phyloP scores from a whole-genome alignment of 2,888 invertebrate genomes.

The Limulus polyphemus region DNA sequence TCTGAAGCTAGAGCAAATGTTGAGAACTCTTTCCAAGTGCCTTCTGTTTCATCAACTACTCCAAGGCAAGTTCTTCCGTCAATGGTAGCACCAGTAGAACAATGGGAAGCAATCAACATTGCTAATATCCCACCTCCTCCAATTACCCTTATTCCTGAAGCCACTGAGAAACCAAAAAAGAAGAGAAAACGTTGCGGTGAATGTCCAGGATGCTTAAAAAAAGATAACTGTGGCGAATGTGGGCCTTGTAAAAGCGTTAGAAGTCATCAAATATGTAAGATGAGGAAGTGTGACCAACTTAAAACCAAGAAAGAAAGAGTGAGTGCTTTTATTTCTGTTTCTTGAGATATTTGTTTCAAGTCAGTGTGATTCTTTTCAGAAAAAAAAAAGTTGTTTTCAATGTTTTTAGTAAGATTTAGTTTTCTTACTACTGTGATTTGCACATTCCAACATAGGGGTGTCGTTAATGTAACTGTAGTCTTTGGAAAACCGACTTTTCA shows the following conservation, averaged over 20 bases:
- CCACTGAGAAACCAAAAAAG: conserved; percentile 9
- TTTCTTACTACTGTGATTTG: too few species aligned
- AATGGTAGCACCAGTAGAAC: not conserved
- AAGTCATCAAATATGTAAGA: conserved; percentile 91
- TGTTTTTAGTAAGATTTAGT: too few species aligned
- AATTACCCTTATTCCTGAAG: not conserved
- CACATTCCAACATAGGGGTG: too few species aligned
- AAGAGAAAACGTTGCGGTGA: conserved; percentile 59
- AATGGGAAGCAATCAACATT: too few species aligned
- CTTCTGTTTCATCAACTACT: conserved; percentile 25
- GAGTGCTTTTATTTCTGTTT: not conserved
- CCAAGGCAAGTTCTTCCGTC: conserved; percentile 12
- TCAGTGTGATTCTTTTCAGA: too few species aligned
- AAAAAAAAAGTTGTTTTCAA: too few species aligned
- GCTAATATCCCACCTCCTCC: too few species aligned
- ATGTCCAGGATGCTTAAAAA: conserved; percentile 84
- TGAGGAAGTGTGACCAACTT: conserved; percentile 83
- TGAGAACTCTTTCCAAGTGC: conserved; percentile 25
- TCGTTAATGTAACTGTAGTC: too few species aligned
- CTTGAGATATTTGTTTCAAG: too few species aligned
- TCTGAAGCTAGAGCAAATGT: not conserved
- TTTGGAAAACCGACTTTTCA: too few species aligned
- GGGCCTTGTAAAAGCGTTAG: conserved; percentile 64
- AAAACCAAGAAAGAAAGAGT: conserved; percentile 46
- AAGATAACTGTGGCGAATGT: conserved; percentile 92